Evolutionary conservation across 2,113 vertebrate genomes (phyloP).

Genomic region (Ptilorrhoa leucosticta): DNA sequence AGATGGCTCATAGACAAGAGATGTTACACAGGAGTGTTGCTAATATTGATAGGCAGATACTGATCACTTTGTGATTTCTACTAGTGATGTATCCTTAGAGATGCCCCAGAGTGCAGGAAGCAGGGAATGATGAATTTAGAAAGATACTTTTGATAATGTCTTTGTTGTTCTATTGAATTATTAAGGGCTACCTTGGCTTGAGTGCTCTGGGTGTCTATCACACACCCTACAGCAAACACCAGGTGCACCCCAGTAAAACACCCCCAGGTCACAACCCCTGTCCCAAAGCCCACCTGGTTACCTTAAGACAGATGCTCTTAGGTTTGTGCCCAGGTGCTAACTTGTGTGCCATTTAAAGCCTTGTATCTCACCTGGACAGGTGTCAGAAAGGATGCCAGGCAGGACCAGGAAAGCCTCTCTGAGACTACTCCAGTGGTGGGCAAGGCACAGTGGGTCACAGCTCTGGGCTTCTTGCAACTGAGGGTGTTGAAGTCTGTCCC

Average conservation of each 20-base stretch:
- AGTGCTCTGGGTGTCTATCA: not conserved
- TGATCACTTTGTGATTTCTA: not conserved
- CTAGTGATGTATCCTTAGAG: not conserved
- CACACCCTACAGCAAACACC: not conserved
- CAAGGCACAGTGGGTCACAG: accelerated
- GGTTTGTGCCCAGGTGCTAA: not conserved
- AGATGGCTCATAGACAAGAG: not conserved
- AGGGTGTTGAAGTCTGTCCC: not conserved
- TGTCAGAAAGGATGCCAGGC: not conserved
- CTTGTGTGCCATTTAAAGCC: not conserved
- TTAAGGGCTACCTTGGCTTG: not conserved
- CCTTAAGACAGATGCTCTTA: not conserved
- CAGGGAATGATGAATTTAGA: not conserved
- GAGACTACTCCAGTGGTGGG: not conserved
- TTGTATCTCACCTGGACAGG: not conserved
- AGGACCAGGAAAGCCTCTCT: not conserved
- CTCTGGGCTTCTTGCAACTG: not conserved
- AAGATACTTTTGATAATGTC: not conserved
- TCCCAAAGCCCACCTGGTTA: not conserved
- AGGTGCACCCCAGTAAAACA: not conserved
- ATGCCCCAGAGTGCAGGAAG: not conserved
- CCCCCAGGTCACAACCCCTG: not conserved
- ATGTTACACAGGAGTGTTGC: not conserved
- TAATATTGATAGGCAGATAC: not conserved
- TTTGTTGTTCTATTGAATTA: not conserved